Percentiles rank a stretch among this genome's conserved stretches.
Conservation (phyloP, 2,888 invertebrate species). For the Macrophya alboannulata region DNA sequence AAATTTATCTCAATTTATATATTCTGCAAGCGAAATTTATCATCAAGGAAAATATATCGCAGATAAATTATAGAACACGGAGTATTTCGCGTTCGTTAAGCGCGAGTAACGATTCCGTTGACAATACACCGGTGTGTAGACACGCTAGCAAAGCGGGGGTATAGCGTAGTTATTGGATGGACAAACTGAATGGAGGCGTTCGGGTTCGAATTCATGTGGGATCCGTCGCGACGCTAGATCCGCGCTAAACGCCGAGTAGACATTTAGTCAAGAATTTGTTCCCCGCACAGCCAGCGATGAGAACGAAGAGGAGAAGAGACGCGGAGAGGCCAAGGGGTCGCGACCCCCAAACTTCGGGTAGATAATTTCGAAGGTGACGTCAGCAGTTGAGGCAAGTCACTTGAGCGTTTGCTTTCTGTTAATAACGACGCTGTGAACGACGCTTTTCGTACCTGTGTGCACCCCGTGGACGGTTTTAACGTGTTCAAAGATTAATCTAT, state of each 20-base stretch:
- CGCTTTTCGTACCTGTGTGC: slow-evolving; percentile 2
- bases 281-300: background rate
- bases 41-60: background rate
- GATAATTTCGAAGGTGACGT: slow-evolving; percentile 51
- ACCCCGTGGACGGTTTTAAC: background rate
- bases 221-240: slow-evolving; percentile 9
- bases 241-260: slow-evolving; percentile 40
- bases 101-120: slow-evolving; percentile 1
- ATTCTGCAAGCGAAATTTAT: background rate
- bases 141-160: slow-evolving; percentile 18
- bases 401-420: slow-evolving; percentile 37
- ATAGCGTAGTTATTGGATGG: slow-evolving; percentile 56
- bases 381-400: slow-evolving; percentile 50
- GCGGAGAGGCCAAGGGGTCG: slow-evolving; percentile 18
- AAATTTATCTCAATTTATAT: background rate
- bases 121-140: background rate
- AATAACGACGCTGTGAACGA: slow-evolving; percentile 28
- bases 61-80: background rate
- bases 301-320: slow-evolving; percentile 35
- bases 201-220: slow-evolving; percentile 51
- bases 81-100: slow-evolving; percentile 9
- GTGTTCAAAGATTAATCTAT: background rate
- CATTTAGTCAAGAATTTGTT: slow-evolving; percentile 48
- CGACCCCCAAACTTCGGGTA: slow-evolving; percentile 18
- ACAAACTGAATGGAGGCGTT: slow-evolving; percentile 55